Evolutionary conservation across 2,113 vertebrate species (phyloP).

Genomic region (Shinisaurus crocodilurus): DNA sequence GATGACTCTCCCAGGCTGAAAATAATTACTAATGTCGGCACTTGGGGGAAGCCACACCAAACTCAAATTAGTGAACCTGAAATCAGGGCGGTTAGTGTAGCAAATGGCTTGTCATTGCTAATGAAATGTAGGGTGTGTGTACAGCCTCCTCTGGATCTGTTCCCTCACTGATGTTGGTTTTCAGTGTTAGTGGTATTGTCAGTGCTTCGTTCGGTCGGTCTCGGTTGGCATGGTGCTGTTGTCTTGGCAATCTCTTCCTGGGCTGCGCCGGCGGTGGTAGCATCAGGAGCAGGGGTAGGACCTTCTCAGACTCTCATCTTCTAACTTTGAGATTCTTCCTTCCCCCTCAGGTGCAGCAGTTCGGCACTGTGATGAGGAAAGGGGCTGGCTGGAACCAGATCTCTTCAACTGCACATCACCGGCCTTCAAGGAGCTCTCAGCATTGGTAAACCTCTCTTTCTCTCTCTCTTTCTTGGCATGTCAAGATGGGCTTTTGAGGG

Average conservation of each 20-base stretch:
- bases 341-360: constrained; percentile 85
- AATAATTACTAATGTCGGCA: not conserved
- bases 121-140: not conserved
- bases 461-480: not conserved
- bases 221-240: not conserved
- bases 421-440: constrained; percentile 90
- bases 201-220: not conserved
- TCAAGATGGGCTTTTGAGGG: not conserved
- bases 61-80: not conserved
- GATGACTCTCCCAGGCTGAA: not conserved
- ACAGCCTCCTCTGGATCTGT: constrained; percentile 5
- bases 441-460: constrained; percentile 79
- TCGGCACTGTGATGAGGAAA: constrained; percentile 91
- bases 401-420: constrained; percentile 99
- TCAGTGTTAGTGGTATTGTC: not conserved
- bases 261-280: too few species aligned
- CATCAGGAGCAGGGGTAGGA: too few species aligned
- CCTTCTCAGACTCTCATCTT: not conserved
- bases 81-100: not conserved
- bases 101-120: not conserved
- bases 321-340: constrained; percentile 6
- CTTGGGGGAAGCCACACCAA: not conserved
- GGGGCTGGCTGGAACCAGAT: constrained; percentile 95
- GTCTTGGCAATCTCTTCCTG: not conserved
- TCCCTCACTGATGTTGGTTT: not conserved